Evolutionary conservation across 2,113 vertebrate species (phyloP).

Genomic region (Noturus placidus): DNA sequence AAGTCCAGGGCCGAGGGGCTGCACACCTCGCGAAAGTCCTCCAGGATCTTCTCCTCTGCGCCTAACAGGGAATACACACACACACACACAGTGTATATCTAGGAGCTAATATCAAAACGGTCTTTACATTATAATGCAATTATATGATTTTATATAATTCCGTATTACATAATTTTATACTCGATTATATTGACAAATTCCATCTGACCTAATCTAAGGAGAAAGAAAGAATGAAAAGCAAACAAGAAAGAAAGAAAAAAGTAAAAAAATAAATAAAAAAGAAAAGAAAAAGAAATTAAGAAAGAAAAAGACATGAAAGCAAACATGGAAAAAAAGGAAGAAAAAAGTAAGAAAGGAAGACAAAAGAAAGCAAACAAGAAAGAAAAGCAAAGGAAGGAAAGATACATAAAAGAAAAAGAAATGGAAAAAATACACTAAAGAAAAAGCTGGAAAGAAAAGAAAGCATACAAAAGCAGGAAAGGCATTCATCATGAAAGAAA

Average conservation of each 20-base stretch:
- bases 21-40: slow-evolving; percentile 92
- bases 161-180: too few species aligned
- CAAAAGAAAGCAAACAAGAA: too few species aligned
- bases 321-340: too few species aligned
- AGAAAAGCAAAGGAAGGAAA: too few species aligned
- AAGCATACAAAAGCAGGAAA: not conserved
- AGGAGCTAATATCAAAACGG: not conserved
- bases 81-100: not conserved
- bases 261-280: too few species aligned
- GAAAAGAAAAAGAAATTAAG: too few species aligned
- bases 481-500: not conserved
- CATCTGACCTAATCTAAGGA: not conserved
- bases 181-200: too few species aligned
- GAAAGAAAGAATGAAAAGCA: too few species aligned
- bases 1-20: slow-evolving; percentile 86
- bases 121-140: not conserved
- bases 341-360: too few species aligned
- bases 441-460: not conserved
- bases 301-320: too few species aligned
- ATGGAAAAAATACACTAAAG: not conserved
- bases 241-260: too few species aligned
- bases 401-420: not conserved
- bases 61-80: slow-evolving; percentile 66
- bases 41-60: slow-evolving; percentile 97
- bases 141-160: too few species aligned